Conservation (phyloP, 2,888 invertebrate species). For the Zele albiditarsus region DNA sequence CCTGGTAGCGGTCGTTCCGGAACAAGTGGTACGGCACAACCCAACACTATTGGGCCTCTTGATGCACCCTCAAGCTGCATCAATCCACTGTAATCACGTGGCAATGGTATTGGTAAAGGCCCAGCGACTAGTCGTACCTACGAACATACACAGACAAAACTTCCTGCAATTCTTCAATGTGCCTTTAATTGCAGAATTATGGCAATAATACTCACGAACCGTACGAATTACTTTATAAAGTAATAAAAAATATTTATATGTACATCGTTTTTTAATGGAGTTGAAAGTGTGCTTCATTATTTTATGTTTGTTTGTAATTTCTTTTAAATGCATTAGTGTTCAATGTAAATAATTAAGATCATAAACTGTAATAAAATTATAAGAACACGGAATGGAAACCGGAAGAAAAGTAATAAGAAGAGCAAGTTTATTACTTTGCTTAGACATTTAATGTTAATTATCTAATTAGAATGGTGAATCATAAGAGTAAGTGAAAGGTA, state of each 20-base stretch:
- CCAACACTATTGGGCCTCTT: slow-evolving; percentile 72
- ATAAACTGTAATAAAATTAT: not conserved
- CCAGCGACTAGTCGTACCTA: slow-evolving; percentile 74
- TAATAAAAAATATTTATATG: not conserved
- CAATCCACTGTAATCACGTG: slow-evolving; percentile 73
- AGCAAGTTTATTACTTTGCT: slow-evolving; percentile 21
- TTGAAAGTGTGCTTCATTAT: not conserved
- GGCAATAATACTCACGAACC: not conserved
- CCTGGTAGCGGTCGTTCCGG: slow-evolving; percentile 67
- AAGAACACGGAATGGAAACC: not conserved
- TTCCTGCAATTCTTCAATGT: not conserved
- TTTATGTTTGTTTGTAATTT: not conserved
- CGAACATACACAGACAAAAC: not conserved
- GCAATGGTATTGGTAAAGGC: slow-evolving; percentile 67
- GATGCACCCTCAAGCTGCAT: slow-evolving; percentile 69
- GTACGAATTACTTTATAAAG: not conserved
- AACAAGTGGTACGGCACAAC: slow-evolving; percentile 72
- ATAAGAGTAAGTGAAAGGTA: slow-evolving; percentile 34
- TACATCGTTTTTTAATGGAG: not conserved
- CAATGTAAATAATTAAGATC: not conserved
- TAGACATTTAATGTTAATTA: slow-evolving; percentile 32
- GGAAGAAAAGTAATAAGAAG: not conserved
- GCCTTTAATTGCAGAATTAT: not conserved
- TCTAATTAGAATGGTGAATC: slow-evolving; percentile 36
- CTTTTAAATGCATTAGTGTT: not conserved